A percentile compares a stretch with the other conserved stretches of the same genome.
These are phyloP conservation scores for Hydropsyche betteni DNA, from an alignment of 2,888 invertebrate species.

Conservation along the genomic window DNA sequence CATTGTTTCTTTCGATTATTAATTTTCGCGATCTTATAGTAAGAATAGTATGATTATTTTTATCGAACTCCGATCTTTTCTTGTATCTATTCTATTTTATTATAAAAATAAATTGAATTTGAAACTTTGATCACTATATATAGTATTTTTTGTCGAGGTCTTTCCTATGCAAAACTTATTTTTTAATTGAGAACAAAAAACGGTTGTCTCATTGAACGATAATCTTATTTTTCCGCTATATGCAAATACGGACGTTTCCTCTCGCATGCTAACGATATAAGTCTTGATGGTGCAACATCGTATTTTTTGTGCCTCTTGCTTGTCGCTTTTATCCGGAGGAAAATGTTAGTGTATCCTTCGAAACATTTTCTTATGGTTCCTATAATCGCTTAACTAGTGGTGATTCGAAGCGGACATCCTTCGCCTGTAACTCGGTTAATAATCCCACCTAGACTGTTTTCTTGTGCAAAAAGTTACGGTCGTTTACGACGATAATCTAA, in stretches of 20 bases:
- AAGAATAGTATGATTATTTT: no score
- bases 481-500: slow-evolving; percentile 31
- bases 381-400: slow-evolving; percentile 22
- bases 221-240: not conserved
- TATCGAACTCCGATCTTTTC: no score
- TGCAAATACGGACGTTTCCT: slow-evolving; percentile 21
- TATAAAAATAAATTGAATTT: no score
- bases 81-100: no score
- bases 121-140: no score
- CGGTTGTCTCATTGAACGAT: no score
- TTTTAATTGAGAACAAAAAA: no score
- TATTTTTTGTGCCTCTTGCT: no score
- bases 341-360: slow-evolving; percentile 17
- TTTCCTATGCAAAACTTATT: no score
- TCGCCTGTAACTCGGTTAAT: slow-evolving; percentile 37
- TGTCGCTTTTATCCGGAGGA: not conserved
- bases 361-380: not conserved
- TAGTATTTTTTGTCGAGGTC: no score
- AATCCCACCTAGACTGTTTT: slow-evolving; percentile 9
- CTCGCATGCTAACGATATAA: slow-evolving; percentile 18
- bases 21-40: no score
- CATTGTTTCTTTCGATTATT: no score
- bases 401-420: slow-evolving; percentile 34
- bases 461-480: slow-evolving; percentile 34
- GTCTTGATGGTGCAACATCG: not conserved